Conservation (phyloP, 2,888 invertebrate genomes). For the Epirrhoe tristata region DNA sequence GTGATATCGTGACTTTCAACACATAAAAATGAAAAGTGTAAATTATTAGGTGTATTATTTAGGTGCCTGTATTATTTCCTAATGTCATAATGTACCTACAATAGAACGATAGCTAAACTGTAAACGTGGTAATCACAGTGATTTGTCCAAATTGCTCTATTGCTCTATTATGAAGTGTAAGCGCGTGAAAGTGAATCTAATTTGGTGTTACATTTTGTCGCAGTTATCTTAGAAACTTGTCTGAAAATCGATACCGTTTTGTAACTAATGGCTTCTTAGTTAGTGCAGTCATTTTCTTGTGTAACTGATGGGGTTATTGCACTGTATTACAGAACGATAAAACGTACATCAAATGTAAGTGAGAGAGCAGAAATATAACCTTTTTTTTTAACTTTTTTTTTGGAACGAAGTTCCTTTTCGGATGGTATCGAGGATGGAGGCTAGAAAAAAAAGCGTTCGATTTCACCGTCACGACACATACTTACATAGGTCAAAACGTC, state of each 20-base stretch:
- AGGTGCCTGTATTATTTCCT: constrained; percentile 1
- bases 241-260: constrained; percentile 47
- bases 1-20: constrained; percentile 13
- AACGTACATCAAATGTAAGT: no score
- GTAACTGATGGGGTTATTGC: constrained; percentile 23
- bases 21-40: constrained; percentile 8
- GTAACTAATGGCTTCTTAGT: constrained; percentile 12
- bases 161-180: constrained; percentile 45
- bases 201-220: constrained; percentile 52
- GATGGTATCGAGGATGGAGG: no score
- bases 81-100: constrained; percentile 14
- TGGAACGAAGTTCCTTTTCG: no score
- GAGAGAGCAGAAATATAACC: no score
- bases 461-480: no score
- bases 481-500: no score
- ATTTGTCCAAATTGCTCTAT: constrained; percentile 43
- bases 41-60: background rate
- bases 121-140: constrained; percentile 31
- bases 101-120: constrained; percentile 18
- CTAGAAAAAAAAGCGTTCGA: no score
- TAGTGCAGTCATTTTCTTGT: background rate
- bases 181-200: constrained; percentile 70
- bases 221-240: constrained; percentile 55
- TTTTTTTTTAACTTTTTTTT: no score
- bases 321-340: background rate